Base-by-base conservation (phyloP, 2,113 vertebrate genomes). In the Hassar affinis region DNA sequence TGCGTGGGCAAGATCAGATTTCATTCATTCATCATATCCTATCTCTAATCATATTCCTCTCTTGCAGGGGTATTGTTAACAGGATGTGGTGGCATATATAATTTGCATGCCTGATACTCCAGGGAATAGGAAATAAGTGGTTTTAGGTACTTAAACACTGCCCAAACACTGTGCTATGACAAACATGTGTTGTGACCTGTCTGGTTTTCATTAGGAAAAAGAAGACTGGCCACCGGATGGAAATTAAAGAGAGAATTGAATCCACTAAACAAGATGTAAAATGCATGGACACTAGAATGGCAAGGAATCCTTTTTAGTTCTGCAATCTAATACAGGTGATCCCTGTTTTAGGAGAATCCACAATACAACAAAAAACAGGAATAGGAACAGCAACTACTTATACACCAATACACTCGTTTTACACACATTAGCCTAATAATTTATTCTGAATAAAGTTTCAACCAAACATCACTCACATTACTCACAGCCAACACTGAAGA, bases 91-190 rank as follows among this genome's bases (percentile, higher is more conserved):
- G 8, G 51, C 49, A 35, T 68, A 35, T 54, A 81, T 17, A 59
- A 64, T 66, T 76, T 76, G 45, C 69, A 59, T 49, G 56, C 51
- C 47, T 76, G 72, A 77, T 75, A 35, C 64, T 71, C 18, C 30
- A 71, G 54, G 77, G 54, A 49, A 79, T 79, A 71, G 76, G 62
- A 79, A 84, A 79, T 79, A 76, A 84, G 83, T 64, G 56, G 45
- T 47, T 64, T 75, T 76, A 25, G 71, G 71, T 54, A 64, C 45
- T 57, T 76, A 64, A 30, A 83, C 57, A 64, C 57, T 33, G 57
- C 22, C 45, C 20, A 42, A 27, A 76, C 42, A 64, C 71, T 7
- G 6, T n/a, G 47, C 57, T 47, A 38, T 64, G 74, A 69, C 51
- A 38, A 66, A 56, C 61, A 8, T 38, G n/a, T n/a, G n/a, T n/a